phyloP scores from a whole-genome alignment of 2,888 invertebrate genomes.

The Listrodromus nycthemerus region DNA sequence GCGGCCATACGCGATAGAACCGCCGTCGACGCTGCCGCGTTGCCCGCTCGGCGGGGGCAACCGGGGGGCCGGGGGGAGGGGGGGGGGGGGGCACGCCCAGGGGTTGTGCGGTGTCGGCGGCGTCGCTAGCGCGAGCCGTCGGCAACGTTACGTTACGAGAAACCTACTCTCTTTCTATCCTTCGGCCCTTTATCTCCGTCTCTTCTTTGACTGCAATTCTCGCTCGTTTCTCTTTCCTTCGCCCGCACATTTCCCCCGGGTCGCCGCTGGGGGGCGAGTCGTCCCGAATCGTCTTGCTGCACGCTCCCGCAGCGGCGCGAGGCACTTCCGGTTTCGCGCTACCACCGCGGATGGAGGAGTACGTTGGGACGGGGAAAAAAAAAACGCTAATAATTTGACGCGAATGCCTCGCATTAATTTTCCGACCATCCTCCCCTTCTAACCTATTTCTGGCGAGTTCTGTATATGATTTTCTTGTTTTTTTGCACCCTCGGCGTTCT shows the following conservation, averaged over 20 bases:
- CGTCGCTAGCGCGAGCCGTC: constrained; percentile 48
- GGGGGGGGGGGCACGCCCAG: constrained; percentile 66
- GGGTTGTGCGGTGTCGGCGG: constrained; percentile 46
- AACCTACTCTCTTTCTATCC: constrained; percentile 44
- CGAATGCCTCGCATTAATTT: constrained; percentile 6
- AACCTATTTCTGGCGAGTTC: background rate
- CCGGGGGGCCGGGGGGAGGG: constrained; percentile 59
- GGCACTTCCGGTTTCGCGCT: background rate
- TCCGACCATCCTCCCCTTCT: too few relatives aligned
- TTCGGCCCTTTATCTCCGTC: background rate
- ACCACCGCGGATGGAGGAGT: background rate
- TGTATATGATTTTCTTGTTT: background rate
- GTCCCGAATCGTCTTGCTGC: constrained; percentile 34
- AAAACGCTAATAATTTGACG: constrained; percentile 9
- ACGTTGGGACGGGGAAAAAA: background rate
- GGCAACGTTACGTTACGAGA: constrained; percentile 66
- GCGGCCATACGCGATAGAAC: constrained; percentile 67
- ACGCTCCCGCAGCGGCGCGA: background rate
- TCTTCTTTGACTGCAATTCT: constrained; percentile 10
- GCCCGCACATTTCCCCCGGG: constrained; percentile 9
- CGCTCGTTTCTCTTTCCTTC: constrained; percentile 14
- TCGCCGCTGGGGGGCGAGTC: constrained; percentile 9
- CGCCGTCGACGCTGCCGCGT: constrained; percentile 40
- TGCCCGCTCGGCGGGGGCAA: background rate
- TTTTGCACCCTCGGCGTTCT: too few relatives aligned